These are phyloP conservation scores for Proctacanthus coquilletti DNA, from an alignment of 1,140 invertebrate species.

Conservation along the genomic window DNA sequence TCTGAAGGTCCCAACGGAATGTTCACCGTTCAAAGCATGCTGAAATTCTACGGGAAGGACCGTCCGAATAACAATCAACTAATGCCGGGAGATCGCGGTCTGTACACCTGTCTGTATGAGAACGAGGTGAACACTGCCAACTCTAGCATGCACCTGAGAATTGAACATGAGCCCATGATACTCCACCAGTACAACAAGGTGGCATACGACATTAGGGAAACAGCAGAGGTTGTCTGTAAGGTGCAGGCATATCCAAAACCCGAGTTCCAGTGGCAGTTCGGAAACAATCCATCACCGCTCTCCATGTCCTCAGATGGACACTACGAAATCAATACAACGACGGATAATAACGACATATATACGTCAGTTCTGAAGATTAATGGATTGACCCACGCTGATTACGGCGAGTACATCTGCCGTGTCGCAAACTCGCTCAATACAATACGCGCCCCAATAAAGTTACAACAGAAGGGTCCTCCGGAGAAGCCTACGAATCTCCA, in stretches of 20 bases:
- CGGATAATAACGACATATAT: slow-evolving; percentile 72
- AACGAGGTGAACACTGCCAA: slow-evolving; percentile 78
- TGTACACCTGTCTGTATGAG: slow-evolving; percentile 75
- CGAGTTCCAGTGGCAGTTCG: slow-evolving; percentile 81
- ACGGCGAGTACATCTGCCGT: slow-evolving; percentile 78
- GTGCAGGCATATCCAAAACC: slow-evolving; percentile 85
- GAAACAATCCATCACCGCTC: slow-evolving; percentile 50
- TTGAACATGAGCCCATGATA: slow-evolving; percentile 78
- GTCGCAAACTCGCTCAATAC: slow-evolving; percentile 62
- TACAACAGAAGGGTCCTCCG: slow-evolving; percentile 72
- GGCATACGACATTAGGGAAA: slow-evolving; percentile 69
- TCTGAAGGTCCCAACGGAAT: slow-evolving; percentile 58
- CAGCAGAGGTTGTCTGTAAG: slow-evolving; percentile 69
- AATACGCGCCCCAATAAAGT: slow-evolving; percentile 56
- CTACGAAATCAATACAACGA: slow-evolving; percentile 67
- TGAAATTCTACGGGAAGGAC: slow-evolving; percentile 62
- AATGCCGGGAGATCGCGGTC: slow-evolving; percentile 65
- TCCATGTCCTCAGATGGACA: slow-evolving; percentile 66
- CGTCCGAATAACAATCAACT: slow-evolving; percentile 58
- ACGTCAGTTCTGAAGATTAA: slow-evolving; percentile 61
- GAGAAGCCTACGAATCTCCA: slow-evolving; percentile 59
- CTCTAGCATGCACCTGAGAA: slow-evolving; percentile 73
- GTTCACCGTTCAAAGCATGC: slow-evolving; percentile 65
- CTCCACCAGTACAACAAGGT: slow-evolving; percentile 76
- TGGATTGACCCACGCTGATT: slow-evolving; percentile 61